phyloP scores from a whole-genome alignment of 2,888 invertebrate species.

The Platynereis dumerilii region DNA sequence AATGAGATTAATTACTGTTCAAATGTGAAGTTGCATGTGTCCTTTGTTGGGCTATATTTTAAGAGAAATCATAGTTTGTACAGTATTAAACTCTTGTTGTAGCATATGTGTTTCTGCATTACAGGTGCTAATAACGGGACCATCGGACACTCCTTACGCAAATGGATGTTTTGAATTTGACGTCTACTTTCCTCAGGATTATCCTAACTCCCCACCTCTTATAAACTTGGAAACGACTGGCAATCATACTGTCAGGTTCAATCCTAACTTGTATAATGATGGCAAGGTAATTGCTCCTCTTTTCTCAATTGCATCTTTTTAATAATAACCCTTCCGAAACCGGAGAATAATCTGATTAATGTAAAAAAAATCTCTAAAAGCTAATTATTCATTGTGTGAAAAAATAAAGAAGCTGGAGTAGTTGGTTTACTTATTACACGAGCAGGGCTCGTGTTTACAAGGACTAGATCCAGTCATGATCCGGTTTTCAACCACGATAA shows the following conservation, averaged over 20 bases:
- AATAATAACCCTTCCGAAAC: background rate
- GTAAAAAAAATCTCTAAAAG: background rate
- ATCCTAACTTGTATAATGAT: conserved; percentile 69
- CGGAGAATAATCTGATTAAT: no score
- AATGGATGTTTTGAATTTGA: conserved; percentile 66
- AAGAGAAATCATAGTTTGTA: background rate
- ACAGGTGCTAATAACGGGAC: conserved; percentile 81
- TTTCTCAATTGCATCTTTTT: background rate
- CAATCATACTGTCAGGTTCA: conserved; percentile 63
- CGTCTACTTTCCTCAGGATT: conserved; percentile 64
- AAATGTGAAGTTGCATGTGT: background rate
- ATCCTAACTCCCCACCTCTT: conserved; percentile 63
- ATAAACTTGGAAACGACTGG: conserved; percentile 64
- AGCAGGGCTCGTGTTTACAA: no score
- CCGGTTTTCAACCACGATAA: no score
- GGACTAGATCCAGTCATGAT: no score
- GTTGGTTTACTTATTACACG: no score
- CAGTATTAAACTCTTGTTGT: no score
- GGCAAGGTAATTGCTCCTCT: conserved; percentile 90
- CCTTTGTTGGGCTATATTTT: background rate
- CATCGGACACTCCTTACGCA: conserved; percentile 74
- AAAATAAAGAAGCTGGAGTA: no score
- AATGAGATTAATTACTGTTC: background rate
- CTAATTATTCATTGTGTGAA: background rate
- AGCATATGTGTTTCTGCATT: conserved; percentile 10